Conservation (phyloP, 2,888 invertebrate species). For the Agonopterix alstromeriana region DNA sequence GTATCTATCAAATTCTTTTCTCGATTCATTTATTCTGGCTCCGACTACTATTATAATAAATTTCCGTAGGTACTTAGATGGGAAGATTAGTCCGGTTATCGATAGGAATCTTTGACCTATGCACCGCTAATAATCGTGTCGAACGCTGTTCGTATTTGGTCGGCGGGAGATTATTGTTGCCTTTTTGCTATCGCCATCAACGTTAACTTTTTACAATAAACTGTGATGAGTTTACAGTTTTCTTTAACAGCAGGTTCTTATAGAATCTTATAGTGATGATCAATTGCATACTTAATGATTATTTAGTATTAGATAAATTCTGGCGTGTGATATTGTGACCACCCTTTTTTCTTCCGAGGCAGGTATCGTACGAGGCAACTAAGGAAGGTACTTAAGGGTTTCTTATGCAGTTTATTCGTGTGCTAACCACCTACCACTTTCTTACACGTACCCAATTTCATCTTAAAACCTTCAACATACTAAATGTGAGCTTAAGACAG, state of each 20-base stretch:
- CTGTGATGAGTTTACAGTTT: constrained; percentile 14
- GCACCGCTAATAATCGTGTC: constrained; percentile 62
- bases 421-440: no score
- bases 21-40: constrained; percentile 18
- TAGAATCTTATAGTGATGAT: neutral
- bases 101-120: constrained; percentile 64
- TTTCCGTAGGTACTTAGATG: constrained; percentile 25
- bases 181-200: constrained; percentile 36
- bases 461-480: no score
- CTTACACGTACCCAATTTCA: no score
- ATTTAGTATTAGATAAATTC: neutral
- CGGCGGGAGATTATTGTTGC: constrained; percentile 43
- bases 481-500: no score
- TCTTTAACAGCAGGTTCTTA: neutral
- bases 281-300: neutral
- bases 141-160: constrained; percentile 41
- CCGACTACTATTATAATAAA: constrained; percentile 24
- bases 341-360: no score
- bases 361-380: no score
- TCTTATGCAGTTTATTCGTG: no score
- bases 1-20: constrained; percentile 11
- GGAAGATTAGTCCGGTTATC: constrained; percentile 40
- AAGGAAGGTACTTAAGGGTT: no score
- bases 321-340: no score
- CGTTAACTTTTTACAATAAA: constrained; percentile 24